Base-by-base conservation (phyloP, 2,888 invertebrate species). In the Calliscelio sp. region DNA sequence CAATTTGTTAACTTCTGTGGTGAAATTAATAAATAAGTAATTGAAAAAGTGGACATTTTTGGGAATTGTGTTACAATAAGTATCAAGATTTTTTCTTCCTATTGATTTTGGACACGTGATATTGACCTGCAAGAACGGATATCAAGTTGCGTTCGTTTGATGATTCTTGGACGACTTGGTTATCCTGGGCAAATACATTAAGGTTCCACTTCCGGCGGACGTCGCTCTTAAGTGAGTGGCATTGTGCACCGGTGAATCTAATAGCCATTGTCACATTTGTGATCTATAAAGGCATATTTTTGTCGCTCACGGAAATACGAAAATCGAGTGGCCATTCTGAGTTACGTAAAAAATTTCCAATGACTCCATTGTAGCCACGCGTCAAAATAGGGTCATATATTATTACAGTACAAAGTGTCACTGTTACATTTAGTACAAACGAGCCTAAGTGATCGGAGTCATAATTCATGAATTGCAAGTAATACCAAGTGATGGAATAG, bases 151-250 rank as follows among this genome's bases (percentile, higher is more conserved):
- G 66, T 77, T 81, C 77, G 85, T 83, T 77, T 84, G 70, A 85
- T 78, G 85, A 85, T 63, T 86, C 79, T 44, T 66, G 61, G 85
- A 68, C 79, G 83, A 77, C 82, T 85, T 77, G 86, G 85, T 87
- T 86, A 87, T 89, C 91, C 90, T 91, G 90, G 90, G 91, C 93
- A 93, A 93, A 93, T 93, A 93, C 93, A 93, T 93, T 93, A 92
- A 89, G 90, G 86, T 81, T 83, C 84, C 85, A 89, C 92, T 92
- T 92, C 93, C 93, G 92, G 90, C 90, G 87, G 90, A 89, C 88
- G 89, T 88, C 80, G 85, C 81, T 74, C 88, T 71, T 89, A 89
- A 90, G 89, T 89, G 89, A 89, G 70, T 79, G 81, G 85, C 85
- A 89, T 90, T 90, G 90, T 89, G 85, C 74, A 84, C 66, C 88